A percentile compares a stretch with the other conserved stretches of the same genome.
Conservation (phyloP, 2,113 vertebrate genomes). For the Oxyura jamaicensis region DNA sequence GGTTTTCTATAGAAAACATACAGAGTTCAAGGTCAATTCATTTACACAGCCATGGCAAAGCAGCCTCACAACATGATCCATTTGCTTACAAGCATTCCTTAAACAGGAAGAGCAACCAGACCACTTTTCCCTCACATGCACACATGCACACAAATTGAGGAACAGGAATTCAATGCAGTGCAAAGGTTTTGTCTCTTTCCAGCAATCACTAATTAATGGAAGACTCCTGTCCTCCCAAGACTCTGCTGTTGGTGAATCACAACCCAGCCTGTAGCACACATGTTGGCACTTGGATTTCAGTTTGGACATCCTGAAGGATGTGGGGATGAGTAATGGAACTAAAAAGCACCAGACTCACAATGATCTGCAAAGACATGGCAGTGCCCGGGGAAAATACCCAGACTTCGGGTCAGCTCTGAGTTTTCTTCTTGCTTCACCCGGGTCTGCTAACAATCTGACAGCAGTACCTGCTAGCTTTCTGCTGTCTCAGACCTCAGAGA, state of each 20-base stretch:
- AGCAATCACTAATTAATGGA: not conserved
- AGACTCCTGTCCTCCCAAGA: not conserved
- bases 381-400: not conserved
- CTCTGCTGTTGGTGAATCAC: not conserved
- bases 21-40: not conserved
- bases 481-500: not conserved
- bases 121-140: not conserved
- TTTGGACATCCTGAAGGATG: not conserved
- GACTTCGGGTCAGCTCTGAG: not conserved
- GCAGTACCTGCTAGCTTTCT: not conserved
- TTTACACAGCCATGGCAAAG: not conserved
- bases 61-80: not conserved
- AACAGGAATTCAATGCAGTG: not conserved
- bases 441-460: not conserved
- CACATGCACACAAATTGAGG: not conserved
- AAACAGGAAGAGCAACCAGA: not conserved
- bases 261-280: not conserved
- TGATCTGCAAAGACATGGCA: not conserved
- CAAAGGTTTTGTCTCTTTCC: not conserved
- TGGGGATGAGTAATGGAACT: not conserved
- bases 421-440: not conserved
- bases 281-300: not conserved
- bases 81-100: not conserved
- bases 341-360: not conserved
- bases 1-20: not conserved